phyloP scores from a whole-genome alignment of 1,140 invertebrate species.

The Frieseomelitta varia region DNA sequence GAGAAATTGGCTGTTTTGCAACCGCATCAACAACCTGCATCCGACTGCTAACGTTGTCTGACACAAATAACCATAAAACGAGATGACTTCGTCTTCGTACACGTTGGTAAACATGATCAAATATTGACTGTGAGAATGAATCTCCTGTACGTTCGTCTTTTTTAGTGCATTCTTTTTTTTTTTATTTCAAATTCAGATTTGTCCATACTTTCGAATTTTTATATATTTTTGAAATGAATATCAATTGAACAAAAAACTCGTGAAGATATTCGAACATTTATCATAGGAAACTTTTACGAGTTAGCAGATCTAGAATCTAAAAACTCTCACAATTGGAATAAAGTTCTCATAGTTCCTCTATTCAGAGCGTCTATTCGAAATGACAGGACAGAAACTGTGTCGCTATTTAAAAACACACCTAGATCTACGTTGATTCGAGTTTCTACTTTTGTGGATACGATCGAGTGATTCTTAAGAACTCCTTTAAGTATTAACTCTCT shows the following conservation, averaged over 20 bases:
- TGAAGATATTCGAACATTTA: neutral
- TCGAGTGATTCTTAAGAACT: neutral
- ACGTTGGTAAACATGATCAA: too few relatives aligned
- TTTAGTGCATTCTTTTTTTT: too few relatives aligned
- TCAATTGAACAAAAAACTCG: neutral
- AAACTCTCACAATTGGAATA: neutral
- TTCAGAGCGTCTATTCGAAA: too few relatives aligned
- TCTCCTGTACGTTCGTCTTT: too few relatives aligned
- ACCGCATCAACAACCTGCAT: neutral
- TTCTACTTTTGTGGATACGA: too few relatives aligned
- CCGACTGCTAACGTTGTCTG: neutral
- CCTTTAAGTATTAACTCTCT: too few relatives aligned
- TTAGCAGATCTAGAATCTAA: neutral
- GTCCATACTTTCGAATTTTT: too few relatives aligned
- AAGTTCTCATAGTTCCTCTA: neutral
- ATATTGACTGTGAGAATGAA: too few relatives aligned
- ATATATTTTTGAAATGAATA: too few relatives aligned
- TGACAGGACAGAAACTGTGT: neutral
- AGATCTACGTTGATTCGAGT: neutral
- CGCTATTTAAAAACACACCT: neutral
- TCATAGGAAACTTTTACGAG: neutral
- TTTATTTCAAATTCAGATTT: too few relatives aligned
- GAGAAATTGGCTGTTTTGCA: neutral
- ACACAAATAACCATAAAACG: conserved; percentile 15
- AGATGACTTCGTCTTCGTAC: too few relatives aligned